Evolutionary conservation across 2,797 vertebrate genomes (phyloP).

Genomic region (Sebastes hopkinsi): DNA sequence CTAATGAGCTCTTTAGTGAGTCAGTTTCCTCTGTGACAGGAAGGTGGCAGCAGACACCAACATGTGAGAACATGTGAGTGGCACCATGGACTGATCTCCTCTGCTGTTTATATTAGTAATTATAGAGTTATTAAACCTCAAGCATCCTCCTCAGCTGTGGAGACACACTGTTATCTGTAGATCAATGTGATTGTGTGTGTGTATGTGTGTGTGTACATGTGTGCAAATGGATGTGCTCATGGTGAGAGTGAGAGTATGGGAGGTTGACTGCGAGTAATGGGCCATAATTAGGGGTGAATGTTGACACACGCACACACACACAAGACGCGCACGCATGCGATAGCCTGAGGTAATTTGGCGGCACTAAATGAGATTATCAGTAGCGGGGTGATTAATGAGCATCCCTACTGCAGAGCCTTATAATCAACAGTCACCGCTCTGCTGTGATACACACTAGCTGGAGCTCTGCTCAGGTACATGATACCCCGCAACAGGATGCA

Average conservation of each 20-base stretch:
- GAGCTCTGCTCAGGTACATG: slow-evolving; percentile 48
- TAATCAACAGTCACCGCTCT: slow-evolving; percentile 61
- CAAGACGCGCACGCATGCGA: slow-evolving; percentile 30
- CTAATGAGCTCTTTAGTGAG: background rate
- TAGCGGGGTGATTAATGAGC: slow-evolving; percentile 75
- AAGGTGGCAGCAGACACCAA: slow-evolving; percentile 73
- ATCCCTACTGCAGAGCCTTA: slow-evolving; percentile 65
- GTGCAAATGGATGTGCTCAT: slow-evolving; percentile 1
- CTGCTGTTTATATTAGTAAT: slow-evolving; percentile 53
- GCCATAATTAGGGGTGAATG: slow-evolving; percentile 69
- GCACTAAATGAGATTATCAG: slow-evolving; percentile 77
- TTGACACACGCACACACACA: slow-evolving; percentile 43
- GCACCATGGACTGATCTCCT: background rate
- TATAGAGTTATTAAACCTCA: slow-evolving; percentile 63
- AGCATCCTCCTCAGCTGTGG: slow-evolving; percentile 52
- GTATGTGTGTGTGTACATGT: background rate
- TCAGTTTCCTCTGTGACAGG: background rate
- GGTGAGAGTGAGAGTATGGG: slow-evolving; percentile 26
- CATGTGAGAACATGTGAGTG: background rate
- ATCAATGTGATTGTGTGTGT: slow-evolving; percentile 46
- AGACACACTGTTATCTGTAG: slow-evolving; percentile 55
- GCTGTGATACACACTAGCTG: slow-evolving; percentile 55
- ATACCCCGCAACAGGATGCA: slow-evolving; percentile 25
- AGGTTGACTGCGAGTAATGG: slow-evolving; percentile 66
- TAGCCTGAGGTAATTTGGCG: slow-evolving; percentile 72